Evolutionary conservation across 2,113 vertebrate species (phyloP).

Genomic region (Herpailurus yagouaroundi): DNA sequence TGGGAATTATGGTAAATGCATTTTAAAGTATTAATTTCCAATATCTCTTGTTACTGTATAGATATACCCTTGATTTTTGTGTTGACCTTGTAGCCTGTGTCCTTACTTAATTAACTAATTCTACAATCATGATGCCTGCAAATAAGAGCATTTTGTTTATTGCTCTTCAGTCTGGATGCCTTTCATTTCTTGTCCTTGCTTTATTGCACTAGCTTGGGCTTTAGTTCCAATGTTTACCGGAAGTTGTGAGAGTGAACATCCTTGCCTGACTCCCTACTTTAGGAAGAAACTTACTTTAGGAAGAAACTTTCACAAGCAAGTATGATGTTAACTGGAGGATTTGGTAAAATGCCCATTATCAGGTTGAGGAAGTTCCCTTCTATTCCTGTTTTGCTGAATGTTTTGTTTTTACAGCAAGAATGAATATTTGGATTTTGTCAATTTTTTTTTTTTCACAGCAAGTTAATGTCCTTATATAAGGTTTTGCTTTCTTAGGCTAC

Average conservation of each 20-base stretch:
- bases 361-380: neutral
- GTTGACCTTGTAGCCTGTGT: neutral
- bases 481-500: neutral
- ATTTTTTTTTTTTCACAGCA: neutral
- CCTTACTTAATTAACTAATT: neutral
- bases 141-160: neutral
- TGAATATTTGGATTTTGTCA: neutral
- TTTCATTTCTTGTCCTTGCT: neutral
- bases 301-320: neutral
- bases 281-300: neutral
- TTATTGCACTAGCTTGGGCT: neutral
- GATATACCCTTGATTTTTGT: neutral
- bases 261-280: neutral
- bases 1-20: neutral
- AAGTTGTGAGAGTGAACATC: neutral
- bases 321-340: neutral
- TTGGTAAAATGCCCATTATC: neutral
- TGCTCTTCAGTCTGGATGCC: neutral
- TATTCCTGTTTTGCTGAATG: neutral
- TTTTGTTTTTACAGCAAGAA: neutral
- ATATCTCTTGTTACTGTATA: neutral
- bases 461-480: neutral
- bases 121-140: neutral
- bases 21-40: neutral
- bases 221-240: neutral